Evolutionary conservation across 2,797 vertebrate genomes (phyloP).

Genomic region (Nannoperca obscura): DNA sequence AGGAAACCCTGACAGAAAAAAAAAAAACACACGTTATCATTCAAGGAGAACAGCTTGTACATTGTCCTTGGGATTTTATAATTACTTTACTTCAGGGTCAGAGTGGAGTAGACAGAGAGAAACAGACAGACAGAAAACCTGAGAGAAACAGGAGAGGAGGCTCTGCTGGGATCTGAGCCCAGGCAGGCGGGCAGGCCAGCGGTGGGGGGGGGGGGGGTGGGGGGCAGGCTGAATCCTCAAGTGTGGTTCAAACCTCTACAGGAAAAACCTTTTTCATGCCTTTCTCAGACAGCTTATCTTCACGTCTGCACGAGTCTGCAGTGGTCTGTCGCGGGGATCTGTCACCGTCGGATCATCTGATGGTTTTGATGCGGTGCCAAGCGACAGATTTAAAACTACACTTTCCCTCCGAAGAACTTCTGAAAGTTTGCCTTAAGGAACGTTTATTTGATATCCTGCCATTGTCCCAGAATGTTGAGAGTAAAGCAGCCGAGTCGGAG

Average conservation of each 20-base stretch:
- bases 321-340: background rate
- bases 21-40: background rate
- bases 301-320: conserved; percentile 18
- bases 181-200: conserved; percentile 8
- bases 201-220: no score
- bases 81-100: conserved; percentile 37
- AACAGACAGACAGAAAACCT: conserved; percentile 27
- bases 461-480: conserved; percentile 23
- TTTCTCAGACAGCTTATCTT: conserved; percentile 40
- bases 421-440: conserved; percentile 23
- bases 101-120: conserved; percentile 20
- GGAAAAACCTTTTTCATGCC: conserved; percentile 14
- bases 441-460: conserved; percentile 21
- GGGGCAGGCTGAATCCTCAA: conserved; percentile 32
- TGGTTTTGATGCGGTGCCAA: conserved; percentile 35
- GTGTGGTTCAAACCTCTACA: conserved; percentile 11
- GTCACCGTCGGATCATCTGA: conserved; percentile 3
- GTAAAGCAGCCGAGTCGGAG: conserved; percentile 32
- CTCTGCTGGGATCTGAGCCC: conserved; percentile 38
- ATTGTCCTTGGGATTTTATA: background rate
- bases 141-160: conserved; percentile 18
- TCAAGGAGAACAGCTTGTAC: conserved; percentile 3
- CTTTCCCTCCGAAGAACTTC: conserved; percentile 14
- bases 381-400: conserved; percentile 31
- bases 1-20: background rate